phyloP scores from a whole-genome alignment of 2,113 vertebrate genomes.

The Hydrochoerus hydrochaeris region DNA sequence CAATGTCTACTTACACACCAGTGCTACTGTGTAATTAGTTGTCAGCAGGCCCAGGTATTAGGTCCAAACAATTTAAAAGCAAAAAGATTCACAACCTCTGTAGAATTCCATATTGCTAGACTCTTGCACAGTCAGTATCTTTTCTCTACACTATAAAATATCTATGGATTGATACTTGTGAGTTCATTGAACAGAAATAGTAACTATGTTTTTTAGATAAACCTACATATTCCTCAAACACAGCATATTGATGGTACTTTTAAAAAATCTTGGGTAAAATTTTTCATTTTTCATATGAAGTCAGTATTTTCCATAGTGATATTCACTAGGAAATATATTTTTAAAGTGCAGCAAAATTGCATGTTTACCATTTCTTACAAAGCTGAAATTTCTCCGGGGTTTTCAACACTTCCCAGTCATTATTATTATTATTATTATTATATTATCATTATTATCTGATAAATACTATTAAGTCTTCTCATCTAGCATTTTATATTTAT shows the following conservation, averaged over 20 bases:
- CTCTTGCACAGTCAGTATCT: neutral
- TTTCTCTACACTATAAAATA: neutral
- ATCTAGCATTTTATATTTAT: neutral
- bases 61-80: conserved; percentile 4
- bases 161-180: neutral
- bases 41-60: neutral
- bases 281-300: neutral
- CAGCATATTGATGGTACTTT: neutral
- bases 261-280: neutral
- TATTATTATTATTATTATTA: no score
- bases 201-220: neutral
- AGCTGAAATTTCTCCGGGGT: neutral
- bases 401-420: neutral
- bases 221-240: neutral
- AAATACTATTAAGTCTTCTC: neutral
- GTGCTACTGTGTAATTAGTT: neutral
- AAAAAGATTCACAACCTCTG: neutral
- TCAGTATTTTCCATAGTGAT: neutral
- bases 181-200: neutral
- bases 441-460: neutral
- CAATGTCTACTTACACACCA: neutral
- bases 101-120: neutral
- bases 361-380: neutral
- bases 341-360: neutral
- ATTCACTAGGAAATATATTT: neutral